Evolutionary conservation across 2,113 vertebrate species (phyloP).

Genomic region (Mesocricetus auratus): DNA sequence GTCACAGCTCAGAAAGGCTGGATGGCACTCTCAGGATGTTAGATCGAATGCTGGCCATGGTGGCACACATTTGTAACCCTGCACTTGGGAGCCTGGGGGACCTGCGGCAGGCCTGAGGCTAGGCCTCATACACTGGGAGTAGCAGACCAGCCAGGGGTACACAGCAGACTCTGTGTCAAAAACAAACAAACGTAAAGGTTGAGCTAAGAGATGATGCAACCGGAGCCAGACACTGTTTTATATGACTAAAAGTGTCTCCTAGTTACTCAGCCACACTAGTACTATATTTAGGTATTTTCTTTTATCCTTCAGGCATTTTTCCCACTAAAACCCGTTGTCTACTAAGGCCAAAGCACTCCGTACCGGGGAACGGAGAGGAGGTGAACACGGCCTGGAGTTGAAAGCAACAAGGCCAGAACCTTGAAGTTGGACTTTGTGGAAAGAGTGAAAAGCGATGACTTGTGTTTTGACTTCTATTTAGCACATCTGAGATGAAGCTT

Average conservation of each 20-base stretch:
- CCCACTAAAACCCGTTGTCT: neutral
- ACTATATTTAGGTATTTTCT: neutral
- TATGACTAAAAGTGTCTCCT: neutral
- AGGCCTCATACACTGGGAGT: neutral
- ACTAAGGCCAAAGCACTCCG: neutral
- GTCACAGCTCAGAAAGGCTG: neutral
- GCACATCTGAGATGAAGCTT: neutral
- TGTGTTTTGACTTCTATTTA: neutral
- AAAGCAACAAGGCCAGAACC: neutral
- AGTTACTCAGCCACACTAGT: neutral
- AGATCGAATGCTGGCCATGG: neutral
- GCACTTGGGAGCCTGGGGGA: neutral
- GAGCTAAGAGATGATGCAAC: neutral
- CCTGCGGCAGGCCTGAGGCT: neutral
- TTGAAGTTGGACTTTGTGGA: neutral
- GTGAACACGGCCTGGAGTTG: too few relatives aligned
- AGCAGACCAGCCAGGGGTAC: neutral
- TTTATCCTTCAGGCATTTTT: neutral
- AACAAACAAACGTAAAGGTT: neutral
- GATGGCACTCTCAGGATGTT: neutral
- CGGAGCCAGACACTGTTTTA: neutral
- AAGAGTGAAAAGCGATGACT: neutral
- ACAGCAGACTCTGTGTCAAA: neutral
- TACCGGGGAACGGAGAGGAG: neutral
- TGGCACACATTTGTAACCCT: neutral